Percentiles rank a stretch among this genome's conserved stretches.
Conservation (phyloP, 2,797 vertebrate genomes). For the Coccyzus lansbergi region DNA sequence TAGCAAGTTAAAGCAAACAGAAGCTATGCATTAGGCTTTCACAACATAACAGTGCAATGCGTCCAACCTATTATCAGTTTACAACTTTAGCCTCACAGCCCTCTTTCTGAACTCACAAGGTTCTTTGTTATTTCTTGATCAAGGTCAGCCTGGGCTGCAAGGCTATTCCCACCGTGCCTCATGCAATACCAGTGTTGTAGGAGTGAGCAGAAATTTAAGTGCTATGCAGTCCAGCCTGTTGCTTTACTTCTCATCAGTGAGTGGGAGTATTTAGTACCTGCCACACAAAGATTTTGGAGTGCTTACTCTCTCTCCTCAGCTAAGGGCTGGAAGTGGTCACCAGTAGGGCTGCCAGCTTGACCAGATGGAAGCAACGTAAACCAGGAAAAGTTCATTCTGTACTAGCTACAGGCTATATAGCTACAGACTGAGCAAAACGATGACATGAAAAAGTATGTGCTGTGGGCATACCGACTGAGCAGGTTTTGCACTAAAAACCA, state of each 20-base stretch:
- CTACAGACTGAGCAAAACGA: not conserved
- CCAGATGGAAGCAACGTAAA: not conserved
- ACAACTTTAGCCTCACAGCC: constrained; percentile 22
- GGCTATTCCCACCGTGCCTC: not conserved
- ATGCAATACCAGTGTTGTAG: not conserved
- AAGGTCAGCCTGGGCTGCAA: not conserved
- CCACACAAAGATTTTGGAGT: not conserved
- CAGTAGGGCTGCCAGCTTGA: not conserved
- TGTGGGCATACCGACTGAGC: not conserved
- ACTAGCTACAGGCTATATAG: not conserved
- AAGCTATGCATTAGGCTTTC: constrained; percentile 24
- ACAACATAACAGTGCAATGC: constrained; percentile 39
- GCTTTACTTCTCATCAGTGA: not conserved
- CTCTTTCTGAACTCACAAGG: constrained; percentile 6
- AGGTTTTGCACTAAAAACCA: not conserved
- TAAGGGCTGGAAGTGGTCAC: not conserved
- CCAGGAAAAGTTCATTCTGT: not conserved
- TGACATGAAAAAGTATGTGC: not conserved
- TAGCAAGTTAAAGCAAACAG: constrained; percentile 59
- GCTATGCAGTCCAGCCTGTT: not conserved
- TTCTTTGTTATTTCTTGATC: constrained; percentile 49
- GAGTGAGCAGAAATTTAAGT: not conserved
- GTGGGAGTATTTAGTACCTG: not conserved
- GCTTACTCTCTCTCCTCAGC: not conserved
- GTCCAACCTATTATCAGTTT: constrained; percentile 52